Percentiles rank a stretch among this genome's conserved stretches.
Conservation (phyloP, 2,113 vertebrate genomes). For the Pteropus alecto region DNA sequence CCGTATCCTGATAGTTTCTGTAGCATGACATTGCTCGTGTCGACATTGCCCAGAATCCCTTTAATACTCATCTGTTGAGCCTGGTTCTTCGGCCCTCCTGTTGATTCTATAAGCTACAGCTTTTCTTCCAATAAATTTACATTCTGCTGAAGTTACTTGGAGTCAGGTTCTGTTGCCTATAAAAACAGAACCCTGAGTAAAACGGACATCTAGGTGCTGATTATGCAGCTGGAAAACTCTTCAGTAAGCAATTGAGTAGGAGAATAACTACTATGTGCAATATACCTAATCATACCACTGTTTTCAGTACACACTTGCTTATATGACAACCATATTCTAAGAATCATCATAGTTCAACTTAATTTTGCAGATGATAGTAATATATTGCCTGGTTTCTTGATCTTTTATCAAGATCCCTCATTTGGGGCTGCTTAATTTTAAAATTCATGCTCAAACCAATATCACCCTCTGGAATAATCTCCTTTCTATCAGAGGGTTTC, state of each 20-base stretch:
- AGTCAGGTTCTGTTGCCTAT: slow-evolving; percentile 26
- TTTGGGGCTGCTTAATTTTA: not conserved
- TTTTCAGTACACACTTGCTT: slow-evolving; percentile 28
- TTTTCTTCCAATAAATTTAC: slow-evolving; percentile 38
- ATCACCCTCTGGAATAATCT: not conserved
- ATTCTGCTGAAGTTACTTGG: slow-evolving; percentile 36
- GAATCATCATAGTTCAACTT: not conserved
- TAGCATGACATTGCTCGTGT: slow-evolving; percentile 1
- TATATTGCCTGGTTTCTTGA: not conserved
- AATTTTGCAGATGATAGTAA: slow-evolving; percentile 23
- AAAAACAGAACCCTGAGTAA: not conserved
- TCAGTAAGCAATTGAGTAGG: not conserved
- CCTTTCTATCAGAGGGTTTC: not conserved
- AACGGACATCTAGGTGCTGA: slow-evolving; percentile 23
- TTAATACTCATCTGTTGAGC: not conserved
- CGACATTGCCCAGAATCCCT: not conserved
- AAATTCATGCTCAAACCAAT: slow-evolving; percentile 23
- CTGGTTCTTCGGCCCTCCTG: slow-evolving; percentile 14
- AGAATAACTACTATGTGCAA: not conserved
- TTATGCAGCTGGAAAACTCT: not conserved
- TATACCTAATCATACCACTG: not conserved
- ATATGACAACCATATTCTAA: not conserved
- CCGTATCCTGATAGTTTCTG: not conserved
- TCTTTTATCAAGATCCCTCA: not conserved
- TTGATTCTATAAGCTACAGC: slow-evolving; percentile 7